phyloP scores from a whole-genome alignment of 2,113 vertebrate genomes.

The Marcusenius ussheri region DNA sequence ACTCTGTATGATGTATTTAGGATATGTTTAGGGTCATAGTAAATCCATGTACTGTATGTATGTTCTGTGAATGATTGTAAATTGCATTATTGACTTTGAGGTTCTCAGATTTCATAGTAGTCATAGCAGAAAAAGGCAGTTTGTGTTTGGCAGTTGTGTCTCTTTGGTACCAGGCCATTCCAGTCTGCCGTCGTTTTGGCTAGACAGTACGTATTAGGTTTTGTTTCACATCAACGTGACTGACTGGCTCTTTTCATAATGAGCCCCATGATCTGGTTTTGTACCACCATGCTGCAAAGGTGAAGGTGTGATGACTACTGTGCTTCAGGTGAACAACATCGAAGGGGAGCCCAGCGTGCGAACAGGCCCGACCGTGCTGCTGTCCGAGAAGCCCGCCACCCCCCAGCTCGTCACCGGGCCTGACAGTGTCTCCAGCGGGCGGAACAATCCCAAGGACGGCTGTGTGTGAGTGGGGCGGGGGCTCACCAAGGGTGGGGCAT shows the following conservation, averaged over 20 bases:
- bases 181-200: neutral
- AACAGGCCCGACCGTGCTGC: constrained; percentile 58
- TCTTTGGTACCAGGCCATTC: neutral
- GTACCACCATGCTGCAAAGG: neutral
- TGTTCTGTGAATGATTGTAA: neutral
- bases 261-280: neutral
- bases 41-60: neutral
- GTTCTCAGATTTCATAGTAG: neutral
- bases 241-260: neutral
- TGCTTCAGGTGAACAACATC: constrained; percentile 62
- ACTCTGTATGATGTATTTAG: neutral
- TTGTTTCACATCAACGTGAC: neutral
- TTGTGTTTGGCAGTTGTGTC: neutral
- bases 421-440: constrained; percentile 42
- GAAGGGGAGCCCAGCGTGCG: constrained; percentile 46
- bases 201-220: neutral
- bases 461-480: constrained; percentile 44
- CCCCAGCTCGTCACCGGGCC: constrained; percentile 45
- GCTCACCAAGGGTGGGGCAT: neutral
- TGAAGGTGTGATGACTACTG: neutral
- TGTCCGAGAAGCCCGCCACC: constrained; percentile 58
- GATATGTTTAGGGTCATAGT: neutral
- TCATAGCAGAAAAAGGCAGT: neutral
- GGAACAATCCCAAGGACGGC: constrained; percentile 35
- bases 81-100: neutral